phyloP scores from a whole-genome alignment of 92 coral and sea anemone genomes.

The Epizoanthus illoricatus region DNA sequence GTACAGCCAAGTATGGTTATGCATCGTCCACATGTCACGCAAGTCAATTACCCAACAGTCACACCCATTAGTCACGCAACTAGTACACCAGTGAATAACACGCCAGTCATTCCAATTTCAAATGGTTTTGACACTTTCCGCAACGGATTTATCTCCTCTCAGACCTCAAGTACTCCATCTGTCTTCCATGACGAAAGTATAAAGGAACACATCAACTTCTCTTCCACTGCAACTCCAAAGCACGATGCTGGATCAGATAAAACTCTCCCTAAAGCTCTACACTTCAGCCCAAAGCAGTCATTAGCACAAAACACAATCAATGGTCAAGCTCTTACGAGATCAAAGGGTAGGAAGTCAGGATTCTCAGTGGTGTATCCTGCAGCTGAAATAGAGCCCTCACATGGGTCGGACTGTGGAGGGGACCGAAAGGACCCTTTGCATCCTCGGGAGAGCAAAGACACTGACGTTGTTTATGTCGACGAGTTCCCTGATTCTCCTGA shows the following conservation, averaged over 20 bases:
- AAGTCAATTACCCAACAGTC: neutral
- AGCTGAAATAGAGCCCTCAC: neutral
- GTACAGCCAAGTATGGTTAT: neutral
- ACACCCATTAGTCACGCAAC: neutral
- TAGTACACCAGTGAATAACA: slow-evolving; percentile 7
- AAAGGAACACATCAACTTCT: slow-evolving; percentile 13
- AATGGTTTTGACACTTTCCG: neutral
- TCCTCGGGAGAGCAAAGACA: neutral
- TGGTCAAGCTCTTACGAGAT: neutral
- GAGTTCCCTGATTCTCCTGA: slow-evolving; percentile 35
- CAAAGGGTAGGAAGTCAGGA: neutral
- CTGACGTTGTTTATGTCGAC: slow-evolving; percentile 1
- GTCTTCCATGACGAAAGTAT: slow-evolving; percentile 18
- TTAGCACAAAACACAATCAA: neutral
- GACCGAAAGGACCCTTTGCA: neutral
- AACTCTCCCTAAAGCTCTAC: neutral
- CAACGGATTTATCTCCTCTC: neutral
- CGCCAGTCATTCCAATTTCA: neutral
- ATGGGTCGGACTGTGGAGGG: neutral
- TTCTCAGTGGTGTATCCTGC: slow-evolving; percentile 14
- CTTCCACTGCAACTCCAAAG: neutral
- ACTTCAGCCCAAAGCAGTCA: neutral
- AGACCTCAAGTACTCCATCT: slow-evolving; percentile 18
- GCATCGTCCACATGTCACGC: neutral
- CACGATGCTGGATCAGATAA: neutral